Evolutionary conservation across 2,888 invertebrate genomes (phyloP).

Genomic region (Eupithecia inturbata): DNA sequence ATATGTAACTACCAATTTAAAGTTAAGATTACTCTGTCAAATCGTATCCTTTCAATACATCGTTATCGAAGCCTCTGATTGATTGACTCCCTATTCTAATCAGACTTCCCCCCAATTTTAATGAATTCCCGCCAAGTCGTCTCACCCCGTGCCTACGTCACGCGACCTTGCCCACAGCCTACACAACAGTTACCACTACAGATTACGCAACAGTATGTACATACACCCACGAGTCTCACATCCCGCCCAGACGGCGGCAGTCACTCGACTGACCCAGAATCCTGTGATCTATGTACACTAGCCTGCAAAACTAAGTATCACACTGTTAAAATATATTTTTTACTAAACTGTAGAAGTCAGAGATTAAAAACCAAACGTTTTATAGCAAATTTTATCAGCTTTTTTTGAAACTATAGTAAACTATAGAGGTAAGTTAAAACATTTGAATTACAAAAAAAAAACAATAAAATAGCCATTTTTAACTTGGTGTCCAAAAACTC

Average conservation of each 20-base stretch:
- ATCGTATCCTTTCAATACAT: not conserved
- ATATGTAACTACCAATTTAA: not conserved
- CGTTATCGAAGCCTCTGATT: not conserved
- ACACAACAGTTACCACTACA: conserved; percentile 3
- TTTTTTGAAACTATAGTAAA: no score
- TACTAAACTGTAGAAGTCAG: no score
- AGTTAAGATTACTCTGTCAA: not conserved
- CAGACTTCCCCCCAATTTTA: conserved; percentile 1
- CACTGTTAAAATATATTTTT: no score
- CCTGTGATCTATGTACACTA: not conserved
- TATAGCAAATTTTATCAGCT: no score
- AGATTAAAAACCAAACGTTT: no score
- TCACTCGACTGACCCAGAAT: conserved; percentile 20
- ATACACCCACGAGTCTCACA: conserved; percentile 9
- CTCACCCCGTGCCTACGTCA: conserved; percentile 23
- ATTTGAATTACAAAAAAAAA: no score
- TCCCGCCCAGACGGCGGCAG: conserved; percentile 20
- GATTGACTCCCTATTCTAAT: not conserved
- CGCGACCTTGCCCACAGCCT: conserved; percentile 45
- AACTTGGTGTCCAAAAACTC: no score
- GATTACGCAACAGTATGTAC: conserved; percentile 4
- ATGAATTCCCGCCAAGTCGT: conserved; percentile 45
- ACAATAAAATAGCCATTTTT: no score
- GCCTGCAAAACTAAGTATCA: no score
- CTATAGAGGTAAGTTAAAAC: no score